Base-by-base conservation (phyloP, 2,113 vertebrate species). In the Hydrolagus affinis region DNA sequence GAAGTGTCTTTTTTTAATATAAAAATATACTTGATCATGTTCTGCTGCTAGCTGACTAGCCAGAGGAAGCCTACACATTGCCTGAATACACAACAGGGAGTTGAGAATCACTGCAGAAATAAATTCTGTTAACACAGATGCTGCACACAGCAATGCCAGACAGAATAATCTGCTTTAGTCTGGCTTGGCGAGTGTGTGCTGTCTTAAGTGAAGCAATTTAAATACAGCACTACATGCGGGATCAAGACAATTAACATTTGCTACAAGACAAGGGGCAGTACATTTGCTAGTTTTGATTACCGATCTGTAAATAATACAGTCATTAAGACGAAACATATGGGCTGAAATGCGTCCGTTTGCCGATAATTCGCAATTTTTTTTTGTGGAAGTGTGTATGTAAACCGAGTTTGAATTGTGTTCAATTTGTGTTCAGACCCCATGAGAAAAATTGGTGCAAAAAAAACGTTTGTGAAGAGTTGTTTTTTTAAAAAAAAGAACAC, bases 111-210 rank as follows among this genome's bases (percentile, higher is more conserved):
- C 89, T 88, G 88, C 91, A 93, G 91, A 93, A 92, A 92, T 93
- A 93, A 92, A 93, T 92, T 90, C 91, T 94, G 93, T 94, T 93
- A 94, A 90, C 90, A 90, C 89, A 90, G 90, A 90, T 90, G 62
- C 78, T 83, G 78, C 60, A 91, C 89, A 88, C 91, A 89, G 89
- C 89, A 91, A 91, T 87, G 87, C 86, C 91, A 92, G 92, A 93
- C 91, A 91, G 90, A 92, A 91, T 92, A 93, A 92, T 92, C 92
- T 92, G 87, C 90, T 92, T 91, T 91, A 89, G 91, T 91, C 91
- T 92, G 89, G 89, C 92, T 89, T 90, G 89, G 90, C 91, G 91
- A 88, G 90, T 89, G 89, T 89, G 89, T 89, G 90, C 89, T 89
- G 92, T 92, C 44, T 93, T 93, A 87, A 83, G 60, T 83, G 60